phyloP scores from a whole-genome alignment of 2,113 vertebrate genomes.

The Eulacestoma nigropectus region DNA sequence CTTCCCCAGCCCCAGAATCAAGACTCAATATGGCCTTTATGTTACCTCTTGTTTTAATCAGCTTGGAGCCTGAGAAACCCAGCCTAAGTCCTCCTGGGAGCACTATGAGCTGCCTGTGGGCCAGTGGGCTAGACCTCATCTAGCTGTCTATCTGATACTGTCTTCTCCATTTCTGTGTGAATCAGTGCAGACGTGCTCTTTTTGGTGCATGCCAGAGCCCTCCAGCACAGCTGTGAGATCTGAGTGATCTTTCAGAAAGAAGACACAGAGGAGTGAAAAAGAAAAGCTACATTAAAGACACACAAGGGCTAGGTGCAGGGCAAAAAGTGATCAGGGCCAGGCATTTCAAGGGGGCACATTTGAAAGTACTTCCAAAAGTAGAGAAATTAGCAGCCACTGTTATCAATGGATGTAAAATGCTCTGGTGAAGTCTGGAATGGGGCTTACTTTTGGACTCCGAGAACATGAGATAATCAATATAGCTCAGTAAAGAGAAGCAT shows the following conservation, averaged over 20 bases:
- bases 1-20: constrained; percentile 49
- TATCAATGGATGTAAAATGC: neutral
- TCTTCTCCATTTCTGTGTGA: constrained; percentile 70
- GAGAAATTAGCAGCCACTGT: neutral
- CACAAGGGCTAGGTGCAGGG: neutral
- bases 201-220: constrained; percentile 38
- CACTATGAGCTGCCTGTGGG: constrained; percentile 54
- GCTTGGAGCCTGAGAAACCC: constrained; percentile 71
- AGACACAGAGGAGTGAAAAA: neutral
- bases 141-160: constrained; percentile 69
- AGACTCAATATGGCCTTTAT: constrained; percentile 70
- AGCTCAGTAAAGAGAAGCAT: neutral
- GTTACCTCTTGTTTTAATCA: constrained; percentile 74
- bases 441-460: neutral
- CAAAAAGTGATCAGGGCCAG: neutral
- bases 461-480: neutral
- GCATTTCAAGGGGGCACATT: neutral
- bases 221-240: constrained; percentile 52
- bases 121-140: constrained; percentile 56
- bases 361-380: neutral
- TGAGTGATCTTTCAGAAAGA: neutral
- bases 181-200: constrained; percentile 53
- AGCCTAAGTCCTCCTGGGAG: constrained; percentile 66
- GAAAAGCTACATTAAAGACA: neutral
- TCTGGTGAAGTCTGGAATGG: neutral